A percentile compares a stretch with the other conserved stretches of the same genome.
phyloP scores from a whole-genome alignment of 2,888 invertebrate species.

The Congeria kusceri region DNA sequence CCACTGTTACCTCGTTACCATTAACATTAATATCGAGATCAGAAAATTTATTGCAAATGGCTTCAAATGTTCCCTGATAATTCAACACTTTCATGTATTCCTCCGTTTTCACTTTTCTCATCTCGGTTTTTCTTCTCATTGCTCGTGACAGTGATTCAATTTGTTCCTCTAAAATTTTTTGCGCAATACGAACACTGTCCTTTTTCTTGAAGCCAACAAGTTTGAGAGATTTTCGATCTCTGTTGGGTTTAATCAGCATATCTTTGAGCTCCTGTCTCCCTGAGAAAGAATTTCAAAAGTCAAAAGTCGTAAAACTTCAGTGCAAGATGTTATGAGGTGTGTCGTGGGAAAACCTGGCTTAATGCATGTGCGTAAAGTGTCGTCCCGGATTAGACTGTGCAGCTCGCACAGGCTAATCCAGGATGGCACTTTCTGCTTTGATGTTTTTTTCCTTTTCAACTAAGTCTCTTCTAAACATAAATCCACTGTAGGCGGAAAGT shows the following conservation, averaged over 20 bases:
- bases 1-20: conserved; percentile 51
- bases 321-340: too few species aligned
- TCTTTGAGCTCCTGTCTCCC: conserved; percentile 46
- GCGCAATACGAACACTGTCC: conserved; percentile 24
- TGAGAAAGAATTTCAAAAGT: too few species aligned
- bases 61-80: conserved; percentile 52
- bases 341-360: too few species aligned
- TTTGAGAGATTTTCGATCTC: conserved; percentile 46
- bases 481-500: too few species aligned
- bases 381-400: too few species aligned
- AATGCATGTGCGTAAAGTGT: too few species aligned
- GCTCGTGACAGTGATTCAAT: conserved; percentile 37
- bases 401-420: too few species aligned
- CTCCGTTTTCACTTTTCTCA: conserved; percentile 45
- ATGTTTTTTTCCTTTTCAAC: too few species aligned
- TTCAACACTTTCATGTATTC: conserved; percentile 50
- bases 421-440: too few species aligned
- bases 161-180: conserved; percentile 34
- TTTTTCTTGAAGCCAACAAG: conserved; percentile 46
- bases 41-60: conserved; percentile 44
- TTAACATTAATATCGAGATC: conserved; percentile 56
- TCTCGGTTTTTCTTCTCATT: conserved; percentile 45
- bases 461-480: too few species aligned
- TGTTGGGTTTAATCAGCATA: conserved; percentile 49
- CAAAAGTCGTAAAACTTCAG: too few species aligned